phyloP scores from a whole-genome alignment of 2,797 vertebrate species.

The Characodon lateralis region DNA sequence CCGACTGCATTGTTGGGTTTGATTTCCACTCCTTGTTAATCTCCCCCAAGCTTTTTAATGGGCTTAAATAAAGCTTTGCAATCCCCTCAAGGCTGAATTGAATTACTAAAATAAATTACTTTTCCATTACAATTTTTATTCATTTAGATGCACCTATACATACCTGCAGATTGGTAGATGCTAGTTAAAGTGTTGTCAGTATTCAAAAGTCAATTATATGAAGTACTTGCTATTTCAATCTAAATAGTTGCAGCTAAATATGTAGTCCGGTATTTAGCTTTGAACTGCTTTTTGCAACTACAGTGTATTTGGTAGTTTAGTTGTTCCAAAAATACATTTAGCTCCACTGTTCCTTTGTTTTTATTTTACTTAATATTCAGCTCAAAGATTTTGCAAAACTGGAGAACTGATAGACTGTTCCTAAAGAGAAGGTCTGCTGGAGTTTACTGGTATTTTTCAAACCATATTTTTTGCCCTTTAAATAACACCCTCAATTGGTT shows the following conservation, averaged over 20 bases:
- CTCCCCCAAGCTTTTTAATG: not conserved
- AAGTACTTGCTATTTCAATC: not conserved
- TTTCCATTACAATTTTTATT: not conserved
- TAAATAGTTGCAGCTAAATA: not conserved
- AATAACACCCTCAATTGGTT: slow-evolving; percentile 27
- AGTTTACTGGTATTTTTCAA: slow-evolving; percentile 19
- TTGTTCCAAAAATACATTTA: not conserved
- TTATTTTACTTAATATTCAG: slow-evolving; percentile 9
- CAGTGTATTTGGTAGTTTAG: not conserved
- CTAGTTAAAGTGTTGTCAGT: not conserved
- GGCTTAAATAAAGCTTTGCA: no score
- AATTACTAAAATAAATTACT: not conserved
- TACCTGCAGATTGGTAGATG: not conserved
- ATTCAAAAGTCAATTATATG: not conserved
- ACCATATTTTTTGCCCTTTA: slow-evolving; percentile 16
- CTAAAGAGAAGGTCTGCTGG: slow-evolving; percentile 12
- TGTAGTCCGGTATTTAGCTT: not conserved
- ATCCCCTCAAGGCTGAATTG: not conserved
- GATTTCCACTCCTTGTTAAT: not conserved
- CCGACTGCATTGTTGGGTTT: no score
- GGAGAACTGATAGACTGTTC: slow-evolving; percentile 20
- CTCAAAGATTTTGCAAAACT: slow-evolving; percentile 4
- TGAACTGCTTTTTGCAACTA: not conserved
- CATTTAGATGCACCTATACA: not conserved
- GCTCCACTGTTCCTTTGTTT: not conserved